phyloP scores from a whole-genome alignment of 2,113 vertebrate species.

The Odobenus rosmarus region DNA sequence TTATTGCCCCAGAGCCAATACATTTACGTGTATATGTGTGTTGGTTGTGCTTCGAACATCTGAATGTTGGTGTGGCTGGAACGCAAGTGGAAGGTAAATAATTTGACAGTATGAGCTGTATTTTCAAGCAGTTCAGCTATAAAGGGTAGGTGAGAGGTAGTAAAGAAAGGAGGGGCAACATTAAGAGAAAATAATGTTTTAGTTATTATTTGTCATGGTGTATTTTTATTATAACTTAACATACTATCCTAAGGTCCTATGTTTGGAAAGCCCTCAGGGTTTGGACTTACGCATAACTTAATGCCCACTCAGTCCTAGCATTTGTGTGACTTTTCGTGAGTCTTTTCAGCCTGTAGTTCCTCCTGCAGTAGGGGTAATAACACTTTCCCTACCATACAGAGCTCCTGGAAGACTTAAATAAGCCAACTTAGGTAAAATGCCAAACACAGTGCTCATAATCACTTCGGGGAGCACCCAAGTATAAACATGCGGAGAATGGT shows the following conservation, averaged over 20 bases:
- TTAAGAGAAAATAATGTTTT: conserved; percentile 18
- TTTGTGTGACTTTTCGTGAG: neutral
- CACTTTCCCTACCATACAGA: neutral
- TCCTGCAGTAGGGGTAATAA: neutral
- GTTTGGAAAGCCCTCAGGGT: neutral
- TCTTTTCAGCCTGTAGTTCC: neutral
- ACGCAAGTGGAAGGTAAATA: neutral
- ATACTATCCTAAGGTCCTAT: neutral
- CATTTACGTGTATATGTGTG: neutral
- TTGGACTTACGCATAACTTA: neutral
- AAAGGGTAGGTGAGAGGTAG: neutral
- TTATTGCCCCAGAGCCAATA: neutral
- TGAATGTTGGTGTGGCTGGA: neutral
- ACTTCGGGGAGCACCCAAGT: neutral
- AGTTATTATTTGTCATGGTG: neutral
- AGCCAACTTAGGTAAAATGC: neutral
- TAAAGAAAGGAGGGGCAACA: neutral
- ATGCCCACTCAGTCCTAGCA: neutral
- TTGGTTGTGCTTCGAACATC: neutral
- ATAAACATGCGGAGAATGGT: neutral
- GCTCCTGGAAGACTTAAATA: neutral
- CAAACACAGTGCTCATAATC: neutral
- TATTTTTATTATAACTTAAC: neutral
- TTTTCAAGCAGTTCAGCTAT: neutral
- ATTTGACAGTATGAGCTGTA: neutral